A percentile compares a stretch with the other conserved stretches of the same genome.
Conservation (phyloP, 2,888 invertebrate species). For the Spisula solida region DNA sequence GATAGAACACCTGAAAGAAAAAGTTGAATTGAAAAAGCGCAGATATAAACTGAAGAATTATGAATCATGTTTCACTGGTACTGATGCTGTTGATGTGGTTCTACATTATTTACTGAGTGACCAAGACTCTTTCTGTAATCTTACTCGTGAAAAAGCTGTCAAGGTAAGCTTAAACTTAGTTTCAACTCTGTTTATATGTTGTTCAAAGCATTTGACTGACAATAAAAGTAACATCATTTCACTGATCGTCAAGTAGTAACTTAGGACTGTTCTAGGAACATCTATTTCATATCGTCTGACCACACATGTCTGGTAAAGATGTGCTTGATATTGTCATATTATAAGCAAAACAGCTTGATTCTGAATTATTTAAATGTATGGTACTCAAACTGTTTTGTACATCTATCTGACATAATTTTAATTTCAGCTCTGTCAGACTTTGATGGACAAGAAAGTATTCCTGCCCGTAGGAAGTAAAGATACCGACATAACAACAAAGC, state of each 20-base stretch:
- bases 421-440: conserved; percentile 83
- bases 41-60: conserved; percentile 83
- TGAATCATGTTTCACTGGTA: conserved; percentile 85
- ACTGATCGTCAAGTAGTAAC: too few relatives aligned
- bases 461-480: conserved; percentile 79
- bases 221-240: too few relatives aligned
- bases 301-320: too few relatives aligned
- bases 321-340: too few relatives aligned
- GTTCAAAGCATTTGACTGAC: not conserved
- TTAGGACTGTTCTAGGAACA: too few relatives aligned
- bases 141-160: conserved; percentile 84
- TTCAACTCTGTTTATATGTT: too few relatives aligned
- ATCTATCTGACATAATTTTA: not conserved
- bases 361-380: too few relatives aligned
- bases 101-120: conserved; percentile 83
- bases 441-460: conserved; percentile 85
- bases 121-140: conserved; percentile 81
- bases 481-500: conserved; percentile 68
- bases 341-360: too few relatives aligned
- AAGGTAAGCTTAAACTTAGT: conserved; percentile 77
- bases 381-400: too few relatives aligned
- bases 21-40: conserved; percentile 83
- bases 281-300: too few relatives aligned
- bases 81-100: conserved; percentile 85
- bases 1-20: conserved; percentile 81